phyloP scores from a whole-genome alignment of 1,140 invertebrate genomes.

The Sesamia nonagrioides region DNA sequence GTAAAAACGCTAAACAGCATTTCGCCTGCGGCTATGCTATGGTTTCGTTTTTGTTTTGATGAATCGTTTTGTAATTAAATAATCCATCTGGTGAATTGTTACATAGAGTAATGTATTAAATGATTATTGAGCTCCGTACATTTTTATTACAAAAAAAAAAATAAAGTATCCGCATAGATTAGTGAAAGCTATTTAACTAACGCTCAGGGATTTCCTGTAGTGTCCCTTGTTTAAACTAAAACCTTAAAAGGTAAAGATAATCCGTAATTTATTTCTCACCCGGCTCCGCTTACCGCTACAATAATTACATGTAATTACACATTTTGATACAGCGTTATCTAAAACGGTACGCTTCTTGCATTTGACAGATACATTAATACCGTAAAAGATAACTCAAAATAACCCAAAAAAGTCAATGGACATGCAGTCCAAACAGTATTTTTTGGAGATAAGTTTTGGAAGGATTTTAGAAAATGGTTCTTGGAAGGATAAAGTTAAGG shows the following conservation, averaged over 20 bases:
- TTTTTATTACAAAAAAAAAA: no score
- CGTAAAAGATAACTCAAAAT: conserved; percentile 41
- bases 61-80: conserved; percentile 44
- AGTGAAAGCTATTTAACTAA: no score
- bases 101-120: neutral
- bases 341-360: conserved; percentile 29
- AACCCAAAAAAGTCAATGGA: conserved; percentile 40
- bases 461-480: neutral
- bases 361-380: conserved; percentile 45
- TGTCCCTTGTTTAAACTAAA: neutral
- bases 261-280: neutral
- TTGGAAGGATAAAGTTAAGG: conserved; percentile 1
- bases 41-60: conserved; percentile 42
- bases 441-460: neutral
- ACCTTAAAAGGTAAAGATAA: conserved; percentile 8
- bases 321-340: conserved; percentile 28
- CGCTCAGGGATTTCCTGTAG: no score
- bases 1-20: conserved; percentile 47
- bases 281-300: neutral
- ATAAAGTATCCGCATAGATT: no score
- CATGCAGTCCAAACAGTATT: conserved; percentile 45
- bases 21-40: conserved; percentile 31
- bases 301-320: conserved; percentile 26
- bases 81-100: conserved; percentile 30
- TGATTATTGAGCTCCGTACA: neutral